Evolutionary conservation across 2,888 invertebrate genomes (phyloP).

Genomic region (Cataglyphis altisquamis): DNA sequence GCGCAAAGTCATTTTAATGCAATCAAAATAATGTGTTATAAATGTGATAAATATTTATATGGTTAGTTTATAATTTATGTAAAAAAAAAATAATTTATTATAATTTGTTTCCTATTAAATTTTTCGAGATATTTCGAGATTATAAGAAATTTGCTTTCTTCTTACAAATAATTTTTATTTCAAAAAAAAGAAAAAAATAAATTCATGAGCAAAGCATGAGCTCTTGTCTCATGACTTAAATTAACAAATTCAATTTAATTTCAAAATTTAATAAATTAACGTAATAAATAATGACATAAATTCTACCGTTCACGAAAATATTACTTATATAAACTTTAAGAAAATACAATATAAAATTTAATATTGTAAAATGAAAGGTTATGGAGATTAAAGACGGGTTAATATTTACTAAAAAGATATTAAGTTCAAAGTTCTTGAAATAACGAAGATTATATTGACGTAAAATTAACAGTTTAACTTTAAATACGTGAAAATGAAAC

Average conservation of each 20-base stretch:
- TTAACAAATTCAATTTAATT: not conserved
- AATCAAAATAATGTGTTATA: not conserved
- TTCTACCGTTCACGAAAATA: not conserved
- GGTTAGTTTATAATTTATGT: not conserved
- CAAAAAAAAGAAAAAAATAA: not conserved
- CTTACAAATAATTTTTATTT: not conserved
- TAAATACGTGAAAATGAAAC: too few species aligned
- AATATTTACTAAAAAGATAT: conserved; percentile 1
- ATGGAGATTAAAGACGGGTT: not conserved
- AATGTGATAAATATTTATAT: not conserved
- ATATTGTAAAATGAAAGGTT: conserved; percentile 15
- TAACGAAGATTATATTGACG: not conserved
- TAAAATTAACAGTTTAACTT: not conserved
- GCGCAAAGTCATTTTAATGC: not conserved
- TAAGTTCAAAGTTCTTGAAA: not conserved
- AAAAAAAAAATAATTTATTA: not conserved
- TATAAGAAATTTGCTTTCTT: not conserved
- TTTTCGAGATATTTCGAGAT: not conserved
- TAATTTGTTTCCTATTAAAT: not conserved
- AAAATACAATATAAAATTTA: not conserved
- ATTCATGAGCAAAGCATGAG: not conserved
- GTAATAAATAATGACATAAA: not conserved
- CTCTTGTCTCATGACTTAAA: not conserved
- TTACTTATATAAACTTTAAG: not conserved
- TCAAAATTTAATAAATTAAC: not conserved